phyloP scores from a whole-genome alignment of 1,140 invertebrate species.

The Mizuhopecten yessoensis region DNA sequence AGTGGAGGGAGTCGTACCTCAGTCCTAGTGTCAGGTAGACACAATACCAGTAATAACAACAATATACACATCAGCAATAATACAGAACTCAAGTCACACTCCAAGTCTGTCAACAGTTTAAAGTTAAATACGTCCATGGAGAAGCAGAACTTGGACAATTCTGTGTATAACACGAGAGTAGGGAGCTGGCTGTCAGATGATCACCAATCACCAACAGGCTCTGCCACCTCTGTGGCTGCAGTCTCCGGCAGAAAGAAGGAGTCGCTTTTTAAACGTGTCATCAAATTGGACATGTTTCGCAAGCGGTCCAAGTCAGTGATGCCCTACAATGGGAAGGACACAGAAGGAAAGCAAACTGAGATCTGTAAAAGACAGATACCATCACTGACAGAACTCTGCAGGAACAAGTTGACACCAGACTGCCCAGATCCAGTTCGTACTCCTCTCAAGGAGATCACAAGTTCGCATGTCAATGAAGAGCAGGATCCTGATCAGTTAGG shows the following conservation, averaged over 20 bases:
- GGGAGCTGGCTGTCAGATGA: background rate
- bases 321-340: background rate
- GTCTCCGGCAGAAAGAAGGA: background rate
- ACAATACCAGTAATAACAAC: conserved; percentile 2
- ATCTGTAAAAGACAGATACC: background rate
- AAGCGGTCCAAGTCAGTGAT: background rate
- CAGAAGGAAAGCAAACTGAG: background rate
- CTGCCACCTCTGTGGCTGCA: too few species aligned
- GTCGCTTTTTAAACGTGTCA: background rate
- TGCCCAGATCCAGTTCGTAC: background rate
- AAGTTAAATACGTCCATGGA: background rate
- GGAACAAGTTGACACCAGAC: background rate
- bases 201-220: background rate
- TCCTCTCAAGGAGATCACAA: background rate
- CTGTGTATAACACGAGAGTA: background rate
- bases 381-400: background rate
- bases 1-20: background rate
- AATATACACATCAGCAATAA: background rate
- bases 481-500: background rate
- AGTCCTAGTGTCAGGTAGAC: background rate
- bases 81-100: background rate
- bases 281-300: background rate
- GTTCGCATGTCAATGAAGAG: background rate
- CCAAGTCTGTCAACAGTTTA: background rate
- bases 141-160: background rate